Percentiles rank a stretch among this genome's conserved stretches.
Evolutionary conservation across 2,113 vertebrate genomes (phyloP).

Genomic region (Mustela lutreola): DNA sequence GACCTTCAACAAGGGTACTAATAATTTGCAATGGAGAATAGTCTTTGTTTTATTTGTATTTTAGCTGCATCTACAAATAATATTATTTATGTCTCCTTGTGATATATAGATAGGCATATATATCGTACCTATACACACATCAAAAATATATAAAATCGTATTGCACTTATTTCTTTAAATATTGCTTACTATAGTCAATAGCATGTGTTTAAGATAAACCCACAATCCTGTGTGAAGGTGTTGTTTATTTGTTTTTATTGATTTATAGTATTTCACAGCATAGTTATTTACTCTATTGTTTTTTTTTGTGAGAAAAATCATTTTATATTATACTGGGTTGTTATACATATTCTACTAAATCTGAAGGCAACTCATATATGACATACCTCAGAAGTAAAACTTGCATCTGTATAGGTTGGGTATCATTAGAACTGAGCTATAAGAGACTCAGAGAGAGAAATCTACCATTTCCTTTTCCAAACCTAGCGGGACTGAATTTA

Average conservation of each 20-base stretch:
- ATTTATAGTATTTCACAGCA: not conserved
- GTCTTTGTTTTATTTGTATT: not conserved
- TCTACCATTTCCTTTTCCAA: conserved; percentile 71
- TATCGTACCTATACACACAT: not conserved
- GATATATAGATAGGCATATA: not conserved
- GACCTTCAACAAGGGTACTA: not conserved
- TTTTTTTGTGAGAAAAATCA: conserved; percentile 73
- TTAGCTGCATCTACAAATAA: not conserved
- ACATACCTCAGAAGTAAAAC: not conserved
- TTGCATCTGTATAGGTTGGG: not conserved
- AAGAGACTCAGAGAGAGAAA: conserved; percentile 15
- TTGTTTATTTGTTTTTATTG: not conserved
- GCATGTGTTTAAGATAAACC: not conserved
- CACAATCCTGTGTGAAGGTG: not conserved
- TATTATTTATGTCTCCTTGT: not conserved
- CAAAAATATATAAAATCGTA: not conserved
- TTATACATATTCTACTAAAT: not conserved
- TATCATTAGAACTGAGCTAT: not conserved
- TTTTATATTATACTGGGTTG: not conserved
- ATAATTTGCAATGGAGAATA: not conserved
- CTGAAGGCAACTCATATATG: not conserved
- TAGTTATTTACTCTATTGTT: not conserved
- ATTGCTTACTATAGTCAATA: not conserved
- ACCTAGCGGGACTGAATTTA: conserved; percentile 63
- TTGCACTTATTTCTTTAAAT: not conserved